Base-by-base conservation (phyloP, 2,888 invertebrate species). In the Tortricodes alternella region DNA sequence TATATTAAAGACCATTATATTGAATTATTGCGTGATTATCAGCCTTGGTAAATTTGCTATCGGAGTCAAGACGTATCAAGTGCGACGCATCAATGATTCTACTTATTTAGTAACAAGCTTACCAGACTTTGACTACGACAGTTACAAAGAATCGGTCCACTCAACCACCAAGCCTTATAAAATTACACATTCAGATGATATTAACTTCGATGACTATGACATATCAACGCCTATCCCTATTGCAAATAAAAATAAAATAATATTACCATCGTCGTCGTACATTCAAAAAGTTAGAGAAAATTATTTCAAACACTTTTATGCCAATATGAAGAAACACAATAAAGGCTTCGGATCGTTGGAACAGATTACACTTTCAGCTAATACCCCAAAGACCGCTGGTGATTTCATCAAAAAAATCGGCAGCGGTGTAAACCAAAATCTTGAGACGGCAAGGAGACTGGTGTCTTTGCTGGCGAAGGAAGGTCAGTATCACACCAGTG, bases 61-160 rank as follows among this genome's bases (percentile, higher is more conserved):
- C 32, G 70, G 78, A 62, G 71, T 80, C 1, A 82, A 80, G 67
- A 85, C 85, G 2, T 89, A 81, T 60, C 78, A 83, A 74, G 85
- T 89, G 7, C 76, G 70, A 11, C 79, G 81, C 9, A 61, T 89
- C 11, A 87, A 88, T 65, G 77, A 80, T 24, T 73, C 84, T 0
- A 70, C 81, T 0, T 89, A 80, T 56, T 62, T 89, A 44, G 86
- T 89, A 2, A 86, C 81, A 3, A 76, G 69, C 57, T 62, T 79
- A 15, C 79, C 83, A 34, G 82, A 83, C 46, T 61, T 67, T 15
- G 76, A 81, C 23, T 68, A 70, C 51, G 68, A 67, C 19, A 65
- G 63, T 46, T 55, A 59, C 44, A 46, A 16, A 8, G 43, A n/a
- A n/a, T n/a, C n/a, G n/a, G n/a, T n/a, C n/a, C n/a, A n/a, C n/a